A percentile compares a stretch with the other conserved stretches of the same genome.
Evolutionary conservation across 2,113 vertebrate genomes (phyloP).

Genomic region (Muntiacus muntjak): DNA sequence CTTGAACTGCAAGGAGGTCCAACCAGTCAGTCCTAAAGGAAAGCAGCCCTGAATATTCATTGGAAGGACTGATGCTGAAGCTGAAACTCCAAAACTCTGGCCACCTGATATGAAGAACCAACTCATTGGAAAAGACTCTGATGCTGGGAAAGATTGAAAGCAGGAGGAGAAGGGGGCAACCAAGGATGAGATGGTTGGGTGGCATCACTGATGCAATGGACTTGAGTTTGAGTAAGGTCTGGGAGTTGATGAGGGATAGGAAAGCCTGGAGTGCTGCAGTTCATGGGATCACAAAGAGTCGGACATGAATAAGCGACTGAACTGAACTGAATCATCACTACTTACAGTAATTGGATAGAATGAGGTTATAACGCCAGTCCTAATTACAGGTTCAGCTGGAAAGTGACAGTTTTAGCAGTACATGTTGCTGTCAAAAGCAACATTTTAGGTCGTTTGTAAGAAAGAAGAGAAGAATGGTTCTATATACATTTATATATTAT

Average conservation of each 20-base stretch:
- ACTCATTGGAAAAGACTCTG: not conserved
- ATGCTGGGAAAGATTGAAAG: not conserved
- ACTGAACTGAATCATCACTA: not conserved
- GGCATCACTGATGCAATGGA: rapidly evolving
- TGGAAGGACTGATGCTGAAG: not conserved
- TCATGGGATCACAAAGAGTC: not conserved
- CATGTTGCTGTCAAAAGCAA: not conserved
- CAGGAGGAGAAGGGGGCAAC: not conserved
- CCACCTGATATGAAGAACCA: not conserved
- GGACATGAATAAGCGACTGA: rapidly evolving
- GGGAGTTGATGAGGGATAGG: not conserved
- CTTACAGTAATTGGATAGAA: not conserved
- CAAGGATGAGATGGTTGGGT: not conserved
- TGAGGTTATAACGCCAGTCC: not conserved
- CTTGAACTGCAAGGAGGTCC: not conserved
- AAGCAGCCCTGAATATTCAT: not conserved
- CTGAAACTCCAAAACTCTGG: not conserved
- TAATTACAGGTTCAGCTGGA: not conserved
- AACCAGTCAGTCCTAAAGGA: not conserved
- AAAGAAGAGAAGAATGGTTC: not conserved
- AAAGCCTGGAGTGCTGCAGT: not conserved
- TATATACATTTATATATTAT: not conserved
- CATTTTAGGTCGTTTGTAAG: not conserved
- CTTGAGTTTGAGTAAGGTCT: not conserved
- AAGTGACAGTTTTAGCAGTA: not conserved